Evolutionary conservation across 2,888 invertebrate genomes (phyloP).

Genomic region (Ichneumoninae sp.): DNA sequence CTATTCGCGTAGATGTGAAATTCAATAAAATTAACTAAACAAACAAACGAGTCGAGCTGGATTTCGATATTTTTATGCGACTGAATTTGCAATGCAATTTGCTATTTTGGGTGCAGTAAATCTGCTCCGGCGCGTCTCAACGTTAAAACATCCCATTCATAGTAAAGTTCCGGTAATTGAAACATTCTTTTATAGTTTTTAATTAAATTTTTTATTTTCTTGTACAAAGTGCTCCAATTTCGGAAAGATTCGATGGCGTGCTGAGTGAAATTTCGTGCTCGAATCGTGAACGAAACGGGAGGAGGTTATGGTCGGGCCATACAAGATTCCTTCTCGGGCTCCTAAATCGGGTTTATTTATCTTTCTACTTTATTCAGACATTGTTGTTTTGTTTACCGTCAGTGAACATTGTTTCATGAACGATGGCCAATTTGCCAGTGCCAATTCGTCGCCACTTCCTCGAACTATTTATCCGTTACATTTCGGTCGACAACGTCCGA

Average conservation of each 20-base stretch:
- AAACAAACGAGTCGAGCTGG: not conserved
- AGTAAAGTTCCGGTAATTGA: not conserved
- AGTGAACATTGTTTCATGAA: slow-evolving; percentile 73
- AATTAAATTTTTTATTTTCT: not conserved
- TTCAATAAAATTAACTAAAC: not conserved
- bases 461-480: slow-evolving; percentile 37
- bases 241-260: not conserved
- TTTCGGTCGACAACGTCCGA: slow-evolving; percentile 37
- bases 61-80: not conserved
- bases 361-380: not conserved
- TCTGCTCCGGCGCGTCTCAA: not conserved
- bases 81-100: not conserved
- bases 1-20: not conserved
- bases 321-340: not conserved
- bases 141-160: not conserved
- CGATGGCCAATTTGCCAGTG: slow-evolving; percentile 40
- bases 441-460: slow-evolving; percentile 28
- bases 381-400: slow-evolving; percentile 73
- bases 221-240: not conserved
- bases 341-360: not conserved
- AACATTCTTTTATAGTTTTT: not conserved
- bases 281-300: not conserved
- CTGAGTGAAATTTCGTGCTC: not conserved
- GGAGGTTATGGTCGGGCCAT: not conserved
- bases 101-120: not conserved